Evolutionary conservation across 1,140 invertebrate genomes (phyloP), one percentile per base, ranked within the genome.

Genomic region (Apis dorsata): DNA sequence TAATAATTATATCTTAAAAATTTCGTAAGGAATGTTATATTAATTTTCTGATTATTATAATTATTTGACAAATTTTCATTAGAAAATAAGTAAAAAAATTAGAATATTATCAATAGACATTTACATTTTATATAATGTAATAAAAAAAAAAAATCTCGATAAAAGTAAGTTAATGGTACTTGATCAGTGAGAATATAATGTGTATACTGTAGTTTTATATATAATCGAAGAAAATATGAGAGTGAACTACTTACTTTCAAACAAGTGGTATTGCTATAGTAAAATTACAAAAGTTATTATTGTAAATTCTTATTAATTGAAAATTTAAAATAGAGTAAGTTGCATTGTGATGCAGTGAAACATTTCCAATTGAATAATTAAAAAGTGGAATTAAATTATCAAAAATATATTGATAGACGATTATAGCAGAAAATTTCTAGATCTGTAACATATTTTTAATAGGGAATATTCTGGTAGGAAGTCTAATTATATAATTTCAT

Each of bases 181-280:
- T 71, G 53, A 21, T 24, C 11, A 11, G 19, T 53, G 0, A 55
- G 49, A 83, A 83, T 49, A 11, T 15, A 49, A 70, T 78, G 76
- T 53, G 51, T 17, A 34, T 12, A 24, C 15, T 69, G 55, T 24
- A 55, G 44, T 53, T 49, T 44, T 44, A 8, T 57, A 44, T 34
- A 2, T 74, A 76, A 44, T 12, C 9, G 9, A 66, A 76, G 79
- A 83, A 78, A 78, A 51, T 62, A 77, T 49, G n/a, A 77, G 28
- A 17, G 57, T 63, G 57, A 63, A 53, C 59, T 81, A 81, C n/a
- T 24, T 24, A 65, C 72, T 76, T 83, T 78, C 66, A 53, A 62
- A 44, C 34, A 44, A 62, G 3, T 7, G 44, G 57, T 75, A 34
- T 10, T 17, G 9, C n/a, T 68, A 19, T 34, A 65, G 28, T 49